These are phyloP conservation scores for Dicroscelio sp. DNA, from an alignment of 2,888 invertebrate genomes.

Conservation along the genomic window DNA sequence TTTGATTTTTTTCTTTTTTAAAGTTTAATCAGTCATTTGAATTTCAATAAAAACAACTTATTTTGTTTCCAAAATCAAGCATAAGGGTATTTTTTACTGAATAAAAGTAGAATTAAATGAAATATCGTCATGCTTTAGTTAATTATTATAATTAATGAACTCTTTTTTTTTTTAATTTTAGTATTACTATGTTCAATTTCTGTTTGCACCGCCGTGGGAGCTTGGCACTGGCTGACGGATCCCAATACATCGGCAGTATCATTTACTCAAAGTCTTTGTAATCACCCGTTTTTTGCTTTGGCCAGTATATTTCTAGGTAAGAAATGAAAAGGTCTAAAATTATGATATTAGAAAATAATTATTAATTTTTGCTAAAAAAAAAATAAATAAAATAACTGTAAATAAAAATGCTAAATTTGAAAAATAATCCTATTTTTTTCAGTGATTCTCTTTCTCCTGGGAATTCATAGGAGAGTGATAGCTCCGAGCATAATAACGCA, in stretches of 20 bases:
- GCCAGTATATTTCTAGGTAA: conserved; percentile 96
- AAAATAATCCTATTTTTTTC: conserved; percentile 90
- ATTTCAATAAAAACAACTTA: no score
- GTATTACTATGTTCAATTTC: conserved; percentile 97
- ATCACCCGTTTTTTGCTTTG: conserved; percentile 98
- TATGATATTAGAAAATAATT: no score
- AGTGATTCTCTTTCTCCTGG: conserved; percentile 96
- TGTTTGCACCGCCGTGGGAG: conserved; percentile 97
- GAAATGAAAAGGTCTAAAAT: no score
- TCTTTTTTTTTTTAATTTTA: conserved; percentile 91
- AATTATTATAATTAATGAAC: not conserved
- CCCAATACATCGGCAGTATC: conserved; percentile 98
- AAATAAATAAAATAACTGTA: no score
- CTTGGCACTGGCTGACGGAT: conserved; percentile 99
- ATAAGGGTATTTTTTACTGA: no score
- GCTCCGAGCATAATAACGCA: conserved; percentile 99
- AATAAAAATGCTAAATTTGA: no score
- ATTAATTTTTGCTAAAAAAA: no score
- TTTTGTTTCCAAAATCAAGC: no score
- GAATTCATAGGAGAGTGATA: conserved; percentile 98
- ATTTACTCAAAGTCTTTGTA: conserved; percentile 97
- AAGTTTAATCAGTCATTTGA: no score
- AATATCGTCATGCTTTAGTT: no score
- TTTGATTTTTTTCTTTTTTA: no score
- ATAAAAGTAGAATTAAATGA: no score